Evolutionary conservation across 2,888 invertebrate species (phyloP).

Genomic region (Caenorhabditis sulstoni): DNA sequence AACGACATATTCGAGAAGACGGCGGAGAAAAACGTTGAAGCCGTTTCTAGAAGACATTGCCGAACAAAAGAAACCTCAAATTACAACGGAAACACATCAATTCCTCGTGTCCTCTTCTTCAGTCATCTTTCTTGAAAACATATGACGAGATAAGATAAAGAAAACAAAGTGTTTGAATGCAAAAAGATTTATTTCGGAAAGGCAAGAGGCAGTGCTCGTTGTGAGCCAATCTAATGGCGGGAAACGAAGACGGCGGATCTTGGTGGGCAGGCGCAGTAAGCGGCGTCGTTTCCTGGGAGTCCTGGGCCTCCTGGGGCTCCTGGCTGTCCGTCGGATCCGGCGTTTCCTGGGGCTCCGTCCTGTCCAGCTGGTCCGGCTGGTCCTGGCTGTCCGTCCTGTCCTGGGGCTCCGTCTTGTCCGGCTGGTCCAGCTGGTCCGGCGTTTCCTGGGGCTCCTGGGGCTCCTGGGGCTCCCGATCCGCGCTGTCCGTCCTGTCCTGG

Average conservation of each 20-base stretch:
- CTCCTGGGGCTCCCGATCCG: constrained; percentile 61
- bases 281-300: constrained; percentile 65
- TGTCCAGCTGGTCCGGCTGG: constrained; percentile 68
- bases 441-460: constrained; percentile 69
- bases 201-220: constrained; percentile 24
- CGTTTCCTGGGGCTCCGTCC: constrained; percentile 50
- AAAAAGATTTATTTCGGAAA: constrained; percentile 45
- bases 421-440: constrained; percentile 66
- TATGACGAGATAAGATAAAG: too few relatives aligned
- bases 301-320: constrained; percentile 61
- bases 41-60: background rate
- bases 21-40: background rate
- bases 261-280: constrained; percentile 70
- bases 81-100: background rate
- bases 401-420: constrained; percentile 63
- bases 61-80: too few relatives aligned
- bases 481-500: constrained; percentile 70
- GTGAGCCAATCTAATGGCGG: constrained; percentile 49
- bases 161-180: constrained; percentile 31
- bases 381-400: constrained; percentile 65
- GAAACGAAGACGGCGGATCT: constrained; percentile 64
- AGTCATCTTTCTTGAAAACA: too few relatives aligned
- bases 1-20: background rate
- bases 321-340: constrained; percentile 62
- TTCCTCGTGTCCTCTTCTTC: background rate